Conservation (phyloP, 2,113 vertebrate species). For the Aldabrachelys gigantea region DNA sequence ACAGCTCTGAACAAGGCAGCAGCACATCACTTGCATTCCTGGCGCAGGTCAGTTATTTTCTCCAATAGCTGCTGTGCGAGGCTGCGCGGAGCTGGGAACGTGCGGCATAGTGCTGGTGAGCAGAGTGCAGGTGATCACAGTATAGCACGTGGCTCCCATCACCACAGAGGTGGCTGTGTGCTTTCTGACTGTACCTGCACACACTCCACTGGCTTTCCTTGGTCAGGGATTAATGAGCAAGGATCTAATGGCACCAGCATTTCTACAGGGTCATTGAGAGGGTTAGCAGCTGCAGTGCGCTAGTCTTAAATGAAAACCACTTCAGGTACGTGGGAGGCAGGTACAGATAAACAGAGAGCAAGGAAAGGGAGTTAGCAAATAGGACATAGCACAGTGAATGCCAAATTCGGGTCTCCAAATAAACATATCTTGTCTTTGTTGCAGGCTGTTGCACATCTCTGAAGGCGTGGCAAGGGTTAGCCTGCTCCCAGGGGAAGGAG, state of each 20-base stretch:
- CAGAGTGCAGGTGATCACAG: not conserved
- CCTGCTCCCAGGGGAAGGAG: not conserved
- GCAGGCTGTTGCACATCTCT: not conserved
- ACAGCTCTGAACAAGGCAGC: not conserved
- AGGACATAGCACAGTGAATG: not conserved
- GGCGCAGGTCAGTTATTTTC: not conserved
- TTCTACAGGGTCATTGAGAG: not conserved
- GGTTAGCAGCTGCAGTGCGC: not conserved
- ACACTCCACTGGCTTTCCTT: not conserved
- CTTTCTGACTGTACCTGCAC: too few relatives aligned
- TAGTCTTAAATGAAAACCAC: not conserved
- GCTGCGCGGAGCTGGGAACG: not conserved
- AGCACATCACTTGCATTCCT: not conserved
- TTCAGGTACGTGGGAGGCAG: not conserved
- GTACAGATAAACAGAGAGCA: not conserved
- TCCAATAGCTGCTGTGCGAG: not conserved
- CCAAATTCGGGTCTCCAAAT: too few relatives aligned
- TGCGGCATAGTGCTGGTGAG: not conserved
- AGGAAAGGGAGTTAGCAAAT: not conserved
- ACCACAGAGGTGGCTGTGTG: not conserved
- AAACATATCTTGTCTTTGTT: not conserved
- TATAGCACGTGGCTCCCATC: not conserved
- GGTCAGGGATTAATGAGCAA: not conserved
- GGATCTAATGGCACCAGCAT: not conserved
- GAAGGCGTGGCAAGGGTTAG: not conserved